Evolutionary conservation across 1,140 invertebrate genomes (phyloP).

Genomic region (Pachyrhynchus sulphureomaculatus): DNA sequence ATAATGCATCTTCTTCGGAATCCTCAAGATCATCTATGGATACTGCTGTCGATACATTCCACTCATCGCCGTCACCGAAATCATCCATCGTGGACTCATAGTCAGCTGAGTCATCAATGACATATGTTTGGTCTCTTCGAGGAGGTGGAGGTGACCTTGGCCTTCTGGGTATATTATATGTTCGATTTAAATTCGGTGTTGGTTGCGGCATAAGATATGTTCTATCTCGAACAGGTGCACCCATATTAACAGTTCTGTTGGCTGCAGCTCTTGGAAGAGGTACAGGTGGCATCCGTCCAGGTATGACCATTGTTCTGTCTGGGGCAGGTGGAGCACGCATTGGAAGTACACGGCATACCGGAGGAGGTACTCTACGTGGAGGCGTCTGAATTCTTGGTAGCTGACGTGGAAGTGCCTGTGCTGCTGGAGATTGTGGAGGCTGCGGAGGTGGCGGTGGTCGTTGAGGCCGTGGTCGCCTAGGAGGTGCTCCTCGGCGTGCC

Average conservation of each 20-base stretch:
- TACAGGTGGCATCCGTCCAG: too few species aligned
- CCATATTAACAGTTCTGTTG: too few species aligned
- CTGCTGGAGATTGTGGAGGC: neutral
- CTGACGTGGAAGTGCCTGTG: neutral
- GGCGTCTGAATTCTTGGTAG: neutral
- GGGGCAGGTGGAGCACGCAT: too few species aligned
- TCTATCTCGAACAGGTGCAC: too few species aligned
- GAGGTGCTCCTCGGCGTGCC: neutral
- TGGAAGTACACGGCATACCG: too few species aligned
- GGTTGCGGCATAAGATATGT: too few species aligned
- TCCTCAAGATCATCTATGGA: neutral
- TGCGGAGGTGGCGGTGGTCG: neutral
- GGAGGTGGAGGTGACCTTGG: neutral
- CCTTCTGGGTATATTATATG: neutral
- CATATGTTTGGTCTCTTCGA: neutral
- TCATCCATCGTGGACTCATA: constrained; percentile 3
- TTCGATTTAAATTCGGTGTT: too few species aligned
- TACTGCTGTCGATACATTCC: constrained; percentile 8
- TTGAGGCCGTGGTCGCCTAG: neutral
- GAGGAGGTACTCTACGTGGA: too few species aligned
- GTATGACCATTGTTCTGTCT: too few species aligned
- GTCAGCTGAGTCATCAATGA: neutral
- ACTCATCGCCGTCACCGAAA: neutral
- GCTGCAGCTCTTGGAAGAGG: too few species aligned
- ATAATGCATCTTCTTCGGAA: neutral